A percentile compares a stretch with the other conserved stretches of the same genome.
Evolutionary conservation across 2,888 invertebrate species (phyloP).

Genomic region (Xestia xanthographa): DNA sequence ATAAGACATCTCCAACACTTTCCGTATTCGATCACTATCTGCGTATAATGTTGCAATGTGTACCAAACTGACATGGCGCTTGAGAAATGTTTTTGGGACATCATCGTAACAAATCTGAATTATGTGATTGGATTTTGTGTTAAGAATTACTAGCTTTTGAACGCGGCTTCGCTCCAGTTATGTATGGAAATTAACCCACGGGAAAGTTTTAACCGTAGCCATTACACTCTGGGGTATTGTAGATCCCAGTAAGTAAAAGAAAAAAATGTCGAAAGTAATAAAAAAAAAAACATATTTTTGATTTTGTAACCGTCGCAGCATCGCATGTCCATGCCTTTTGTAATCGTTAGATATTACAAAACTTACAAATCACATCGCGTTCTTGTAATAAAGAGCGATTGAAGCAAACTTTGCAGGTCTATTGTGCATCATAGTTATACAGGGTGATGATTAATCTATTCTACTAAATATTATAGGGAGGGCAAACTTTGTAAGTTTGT

Average conservation of each 20-base stretch:
- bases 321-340: neutral
- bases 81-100: neutral
- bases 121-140: neutral
- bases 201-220: no score
- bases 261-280: no score
- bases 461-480: no score
- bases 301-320: neutral
- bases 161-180: no score
- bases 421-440: neutral
- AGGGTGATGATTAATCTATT: neutral
- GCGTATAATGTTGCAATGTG: neutral
- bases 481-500: no score
- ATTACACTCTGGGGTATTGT: no score
- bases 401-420: neutral
- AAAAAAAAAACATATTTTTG: no score
- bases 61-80: neutral
- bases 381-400: neutral
- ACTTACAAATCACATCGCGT: neutral
- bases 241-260: no score
- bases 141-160: no score
- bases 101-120: neutral
- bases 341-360: slow-evolving; percentile 7
- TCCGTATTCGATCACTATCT: slow-evolving; percentile 19
- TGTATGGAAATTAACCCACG: no score
- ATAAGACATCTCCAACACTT: slow-evolving; percentile 37